Conservation (phyloP, 1,140 invertebrate species). For the Ceratoteleas bidentatus region DNA sequence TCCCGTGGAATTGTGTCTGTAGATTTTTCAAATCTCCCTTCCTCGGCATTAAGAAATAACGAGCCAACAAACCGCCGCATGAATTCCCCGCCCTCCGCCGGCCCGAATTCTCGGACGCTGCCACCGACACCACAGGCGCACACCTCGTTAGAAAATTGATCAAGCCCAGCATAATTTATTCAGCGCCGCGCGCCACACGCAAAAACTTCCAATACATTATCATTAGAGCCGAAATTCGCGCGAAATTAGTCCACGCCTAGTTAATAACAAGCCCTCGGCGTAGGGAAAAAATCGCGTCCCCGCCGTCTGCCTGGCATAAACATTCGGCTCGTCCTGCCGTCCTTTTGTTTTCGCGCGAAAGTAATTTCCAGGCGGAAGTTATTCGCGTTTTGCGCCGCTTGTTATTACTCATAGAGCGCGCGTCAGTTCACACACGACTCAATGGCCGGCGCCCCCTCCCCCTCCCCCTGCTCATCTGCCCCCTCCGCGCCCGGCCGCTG, state of each 20-base stretch:
- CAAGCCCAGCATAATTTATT: conserved; percentile 17
- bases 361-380: conserved; percentile 63
- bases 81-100: too few species aligned
- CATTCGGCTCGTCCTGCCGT: conserved; percentile 36
- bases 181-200: neutral
- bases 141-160: conserved; percentile 17
- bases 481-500: conserved; percentile 33
- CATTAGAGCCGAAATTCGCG: conserved; percentile 31
- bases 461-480: conserved; percentile 35
- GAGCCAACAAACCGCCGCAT: too few species aligned
- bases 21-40: too few species aligned
- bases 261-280: conserved; percentile 43
- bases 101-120: too few species aligned
- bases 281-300: conserved; percentile 35
- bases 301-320: conserved; percentile 42
- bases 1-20: too few species aligned
- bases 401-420: conserved; percentile 61
- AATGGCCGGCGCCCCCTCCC: conserved; percentile 16
- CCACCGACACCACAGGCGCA: too few species aligned
- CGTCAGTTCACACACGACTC: conserved; percentile 59
- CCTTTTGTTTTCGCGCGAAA: conserved; percentile 58
- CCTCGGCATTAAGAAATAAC: too few species aligned
- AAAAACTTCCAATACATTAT: conserved; percentile 38
- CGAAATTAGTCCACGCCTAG: conserved; percentile 36
- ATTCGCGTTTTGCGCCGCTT: conserved; percentile 49